These are phyloP conservation scores for Pachyrhynchus sulphureomaculatus DNA, from an alignment of 1,140 invertebrate genomes.

Conservation along the genomic window DNA sequence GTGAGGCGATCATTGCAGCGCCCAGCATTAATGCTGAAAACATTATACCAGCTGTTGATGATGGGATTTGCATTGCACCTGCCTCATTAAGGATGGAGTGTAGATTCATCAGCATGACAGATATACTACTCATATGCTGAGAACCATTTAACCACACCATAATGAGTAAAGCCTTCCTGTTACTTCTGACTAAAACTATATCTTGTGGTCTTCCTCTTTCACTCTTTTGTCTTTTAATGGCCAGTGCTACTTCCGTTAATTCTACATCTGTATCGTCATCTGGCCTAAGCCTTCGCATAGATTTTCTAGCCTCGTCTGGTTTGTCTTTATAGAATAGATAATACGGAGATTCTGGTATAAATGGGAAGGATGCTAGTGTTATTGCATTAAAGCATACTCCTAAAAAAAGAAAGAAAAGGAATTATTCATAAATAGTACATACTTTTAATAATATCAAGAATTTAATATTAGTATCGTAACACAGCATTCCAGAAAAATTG, in stretches of 20 bases:
- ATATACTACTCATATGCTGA: conserved; percentile 55
- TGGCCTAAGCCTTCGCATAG: conserved; percentile 56
- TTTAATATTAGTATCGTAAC: too few relatives aligned
- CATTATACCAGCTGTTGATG: conserved; percentile 47
- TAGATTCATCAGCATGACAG: conserved; percentile 60
- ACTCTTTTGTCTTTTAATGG: conserved; percentile 35
- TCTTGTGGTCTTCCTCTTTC: conserved; percentile 34
- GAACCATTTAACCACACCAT: conserved; percentile 56
- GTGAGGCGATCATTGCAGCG: conserved; percentile 41
- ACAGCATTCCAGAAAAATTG: too few relatives aligned
- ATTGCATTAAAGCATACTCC: conserved; percentile 18
- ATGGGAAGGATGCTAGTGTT: conserved; percentile 23
- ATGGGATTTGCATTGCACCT: conserved; percentile 37
- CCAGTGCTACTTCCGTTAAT: conserved; percentile 48
- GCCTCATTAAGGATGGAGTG: conserved; percentile 53
- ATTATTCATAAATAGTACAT: too few relatives aligned
- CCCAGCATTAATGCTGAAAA: conserved; percentile 48
- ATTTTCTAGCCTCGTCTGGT: conserved; percentile 52
- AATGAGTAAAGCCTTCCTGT: conserved; percentile 39
- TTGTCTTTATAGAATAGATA: conserved; percentile 39
- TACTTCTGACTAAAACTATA: conserved; percentile 34
- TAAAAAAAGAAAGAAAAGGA: conserved; percentile 15
- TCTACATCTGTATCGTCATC: conserved; percentile 50
- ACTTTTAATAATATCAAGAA: too few relatives aligned
- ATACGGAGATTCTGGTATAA: conserved; percentile 37